Evolutionary conservation across 2,888 invertebrate genomes (phyloP).

Genomic region (Agrilus biguttatus): DNA sequence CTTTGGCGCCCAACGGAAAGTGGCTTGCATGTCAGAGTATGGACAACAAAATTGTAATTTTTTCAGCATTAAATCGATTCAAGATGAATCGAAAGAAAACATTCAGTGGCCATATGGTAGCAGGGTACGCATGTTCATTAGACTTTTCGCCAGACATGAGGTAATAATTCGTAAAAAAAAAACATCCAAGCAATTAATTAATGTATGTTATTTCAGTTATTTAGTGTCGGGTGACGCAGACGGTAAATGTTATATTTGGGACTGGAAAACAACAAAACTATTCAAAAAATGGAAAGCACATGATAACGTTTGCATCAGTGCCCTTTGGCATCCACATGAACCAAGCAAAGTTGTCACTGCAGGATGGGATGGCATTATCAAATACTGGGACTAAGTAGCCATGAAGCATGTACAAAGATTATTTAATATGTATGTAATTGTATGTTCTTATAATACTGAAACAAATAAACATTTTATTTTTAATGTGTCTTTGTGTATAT

Average conservation of each 20-base stretch:
- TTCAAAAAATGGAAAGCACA: constrained; percentile 99
- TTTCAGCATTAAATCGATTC: constrained; percentile 92
- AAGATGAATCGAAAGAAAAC: constrained; percentile 97
- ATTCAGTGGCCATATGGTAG: constrained; percentile 98
- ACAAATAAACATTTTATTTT: too few species aligned
- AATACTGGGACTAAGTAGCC: constrained; percentile 86
- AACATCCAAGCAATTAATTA: neutral
- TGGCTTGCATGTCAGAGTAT: constrained; percentile 99
- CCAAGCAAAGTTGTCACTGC: constrained; percentile 94
- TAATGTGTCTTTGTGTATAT: too few species aligned
- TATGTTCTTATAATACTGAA: too few species aligned
- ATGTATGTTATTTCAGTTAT: constrained; percentile 54
- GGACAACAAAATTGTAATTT: constrained; percentile 97
- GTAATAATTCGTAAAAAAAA: constrained; percentile 29
- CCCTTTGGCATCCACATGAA: constrained; percentile 98
- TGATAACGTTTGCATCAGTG: constrained; percentile 89
- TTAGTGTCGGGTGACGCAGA: constrained; percentile 97
- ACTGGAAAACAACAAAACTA: constrained; percentile 98
- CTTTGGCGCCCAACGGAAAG: constrained; percentile 90
- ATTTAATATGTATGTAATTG: too few species aligned
- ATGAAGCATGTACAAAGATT: too few species aligned
- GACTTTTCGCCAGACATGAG: constrained; percentile 99
- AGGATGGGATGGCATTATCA: constrained; percentile 97
- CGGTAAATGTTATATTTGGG: constrained; percentile 98
- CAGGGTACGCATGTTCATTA: constrained; percentile 93